A percentile compares a stretch with the other conserved stretches of the same genome.
Conservation (phyloP, 2,888 invertebrate species). For the Yponomeuta sedellus region DNA sequence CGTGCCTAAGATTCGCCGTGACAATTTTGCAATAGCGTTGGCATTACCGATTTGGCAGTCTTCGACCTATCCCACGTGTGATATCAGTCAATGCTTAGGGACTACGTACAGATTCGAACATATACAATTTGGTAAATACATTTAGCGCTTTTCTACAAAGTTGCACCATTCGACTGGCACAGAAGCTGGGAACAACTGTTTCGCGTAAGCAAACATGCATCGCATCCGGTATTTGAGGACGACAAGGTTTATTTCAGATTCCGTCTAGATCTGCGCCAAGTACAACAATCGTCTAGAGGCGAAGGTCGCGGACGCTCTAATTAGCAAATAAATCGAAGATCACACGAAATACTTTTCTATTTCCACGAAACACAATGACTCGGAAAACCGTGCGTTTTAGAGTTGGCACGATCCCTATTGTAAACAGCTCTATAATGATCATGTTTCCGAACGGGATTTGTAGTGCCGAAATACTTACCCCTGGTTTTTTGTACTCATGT, state of each 20-base stretch:
- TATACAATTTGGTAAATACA: not conserved
- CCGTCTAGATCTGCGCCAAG: not conserved
- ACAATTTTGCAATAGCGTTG: conserved; percentile 28
- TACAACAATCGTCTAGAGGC: not conserved
- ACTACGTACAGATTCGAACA: not conserved
- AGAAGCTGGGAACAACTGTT: not conserved
- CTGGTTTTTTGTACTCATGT: not conserved
- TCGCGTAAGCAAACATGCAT: not conserved
- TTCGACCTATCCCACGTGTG: not conserved
- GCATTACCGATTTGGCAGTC: conserved; percentile 39
- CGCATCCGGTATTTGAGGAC: not conserved
- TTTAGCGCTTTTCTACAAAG: not conserved
- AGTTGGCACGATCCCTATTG: conserved; percentile 7
- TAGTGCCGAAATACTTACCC: conserved; percentile 4
- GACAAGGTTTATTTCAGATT: not conserved
- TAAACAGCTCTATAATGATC: conserved; percentile 10
- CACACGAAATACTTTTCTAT: conserved; percentile 6
- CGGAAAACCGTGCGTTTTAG: conserved; percentile 6
- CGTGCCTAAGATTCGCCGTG: not conserved
- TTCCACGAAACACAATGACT: conserved; percentile 10
- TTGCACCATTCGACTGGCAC: not conserved
- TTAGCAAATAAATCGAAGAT: not conserved
- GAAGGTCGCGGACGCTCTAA: not conserved
- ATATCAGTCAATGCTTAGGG: not conserved
- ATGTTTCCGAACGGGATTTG: conserved; percentile 11